Percentiles rank a stretch among this genome's conserved stretches.
Evolutionary conservation across 2,113 vertebrate species (phyloP).

Genomic region (Suncus etruscus): DNA sequence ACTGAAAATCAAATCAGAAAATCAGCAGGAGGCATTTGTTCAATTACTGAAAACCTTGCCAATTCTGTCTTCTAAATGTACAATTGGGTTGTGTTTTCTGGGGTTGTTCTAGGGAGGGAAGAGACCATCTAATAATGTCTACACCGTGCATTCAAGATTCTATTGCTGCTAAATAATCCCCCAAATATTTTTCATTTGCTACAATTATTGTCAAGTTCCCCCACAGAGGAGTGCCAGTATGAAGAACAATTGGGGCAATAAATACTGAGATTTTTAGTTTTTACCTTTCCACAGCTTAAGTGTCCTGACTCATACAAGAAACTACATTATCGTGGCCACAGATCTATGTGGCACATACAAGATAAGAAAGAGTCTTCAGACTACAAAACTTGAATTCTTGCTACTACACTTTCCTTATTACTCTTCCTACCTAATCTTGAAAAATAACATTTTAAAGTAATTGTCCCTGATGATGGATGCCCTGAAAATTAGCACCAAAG

Average conservation of each 20-base stretch:
- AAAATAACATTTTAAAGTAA: background rate
- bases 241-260: background rate
- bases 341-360: background rate
- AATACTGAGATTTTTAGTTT: conserved; percentile 27
- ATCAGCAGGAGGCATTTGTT: background rate
- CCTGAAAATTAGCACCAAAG: background rate
- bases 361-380: background rate
- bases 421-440: background rate
- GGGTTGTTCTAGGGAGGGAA: background rate
- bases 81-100: background rate
- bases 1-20: background rate
- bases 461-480: background rate
- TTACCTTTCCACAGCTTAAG: background rate
- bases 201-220: conserved; percentile 6
- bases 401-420: background rate
- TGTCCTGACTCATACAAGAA: background rate
- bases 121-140: background rate
- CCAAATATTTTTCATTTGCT: background rate
- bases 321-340: background rate
- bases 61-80: background rate
- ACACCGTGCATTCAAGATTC: background rate
- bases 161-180: background rate
- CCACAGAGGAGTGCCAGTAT: background rate
- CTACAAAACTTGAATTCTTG: background rate
- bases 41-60: background rate